Conservation (phyloP, 2,797 vertebrate genomes). For the Cossypha dichroa region DNA sequence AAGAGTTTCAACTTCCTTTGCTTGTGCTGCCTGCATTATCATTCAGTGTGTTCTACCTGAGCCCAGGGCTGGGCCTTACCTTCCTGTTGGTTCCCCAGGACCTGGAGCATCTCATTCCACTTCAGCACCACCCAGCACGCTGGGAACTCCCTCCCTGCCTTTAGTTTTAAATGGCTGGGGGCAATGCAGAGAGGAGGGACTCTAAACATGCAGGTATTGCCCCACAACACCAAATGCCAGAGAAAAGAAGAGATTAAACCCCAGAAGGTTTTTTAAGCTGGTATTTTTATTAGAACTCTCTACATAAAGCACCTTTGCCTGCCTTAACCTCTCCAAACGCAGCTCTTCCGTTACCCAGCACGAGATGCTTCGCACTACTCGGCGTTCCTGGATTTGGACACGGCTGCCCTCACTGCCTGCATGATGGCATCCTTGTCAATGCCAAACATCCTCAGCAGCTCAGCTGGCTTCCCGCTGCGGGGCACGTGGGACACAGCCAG, state of each 20-base stretch:
- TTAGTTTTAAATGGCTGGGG: background rate
- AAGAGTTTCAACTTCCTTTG: background rate
- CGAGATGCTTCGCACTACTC: constrained; percentile 17
- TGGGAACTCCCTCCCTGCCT: background rate
- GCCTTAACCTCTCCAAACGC: background rate
- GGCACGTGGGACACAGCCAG: constrained; percentile 83
- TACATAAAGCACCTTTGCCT: constrained; percentile 56
- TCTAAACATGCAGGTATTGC: background rate
- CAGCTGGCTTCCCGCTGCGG: constrained; percentile 81
- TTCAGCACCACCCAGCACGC: accelerated
- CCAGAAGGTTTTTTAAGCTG: constrained; percentile 32
- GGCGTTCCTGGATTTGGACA: constrained; percentile 71
- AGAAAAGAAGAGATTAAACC: background rate
- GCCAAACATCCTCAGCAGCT: constrained; percentile 85
- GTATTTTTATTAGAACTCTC: constrained; percentile 72
- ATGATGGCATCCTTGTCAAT: constrained; percentile 85
- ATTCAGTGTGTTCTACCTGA: background rate
- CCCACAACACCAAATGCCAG: background rate
- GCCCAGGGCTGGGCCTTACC: background rate
- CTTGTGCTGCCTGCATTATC: background rate
- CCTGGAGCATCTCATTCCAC: background rate
- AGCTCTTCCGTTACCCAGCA: background rate
- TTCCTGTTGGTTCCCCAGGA: accelerated
- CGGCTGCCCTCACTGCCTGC: constrained; percentile 77
- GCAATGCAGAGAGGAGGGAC: background rate